Percentiles rank a stretch among this genome's conserved stretches.
Evolutionary conservation across 2,113 vertebrate species (phyloP).

Genomic region (Jacana jacana): DNA sequence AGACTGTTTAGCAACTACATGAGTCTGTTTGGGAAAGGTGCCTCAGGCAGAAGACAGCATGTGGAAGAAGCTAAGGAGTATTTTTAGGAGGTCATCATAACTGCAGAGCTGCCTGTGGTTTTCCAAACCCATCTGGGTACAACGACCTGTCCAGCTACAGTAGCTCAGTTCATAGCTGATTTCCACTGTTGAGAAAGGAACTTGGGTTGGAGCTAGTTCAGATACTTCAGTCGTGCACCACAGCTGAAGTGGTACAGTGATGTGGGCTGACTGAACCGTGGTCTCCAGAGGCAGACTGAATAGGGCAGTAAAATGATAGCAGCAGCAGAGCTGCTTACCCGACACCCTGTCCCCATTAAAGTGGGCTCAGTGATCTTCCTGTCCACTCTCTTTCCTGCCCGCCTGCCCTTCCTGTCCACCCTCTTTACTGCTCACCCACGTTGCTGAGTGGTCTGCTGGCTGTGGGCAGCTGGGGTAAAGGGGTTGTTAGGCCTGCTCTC

Average conservation of each 20-base stretch:
- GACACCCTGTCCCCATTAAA: neutral
- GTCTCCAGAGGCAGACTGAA: neutral
- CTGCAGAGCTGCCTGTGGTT: neutral
- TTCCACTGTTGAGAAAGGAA: neutral
- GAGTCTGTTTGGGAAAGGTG: conserved; percentile 17
- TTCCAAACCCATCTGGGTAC: neutral
- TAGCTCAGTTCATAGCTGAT: neutral
- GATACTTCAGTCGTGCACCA: neutral
- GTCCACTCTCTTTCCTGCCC: neutral
- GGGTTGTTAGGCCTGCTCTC: neutral
- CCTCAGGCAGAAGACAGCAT: conserved; percentile 5
- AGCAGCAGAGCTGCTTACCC: neutral
- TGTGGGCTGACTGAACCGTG: neutral
- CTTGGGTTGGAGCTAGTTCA: neutral
- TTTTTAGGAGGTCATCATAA: conserved; percentile 18
- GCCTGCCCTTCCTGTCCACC: neutral
- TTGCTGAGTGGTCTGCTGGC: neutral
- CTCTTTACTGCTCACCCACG: neutral
- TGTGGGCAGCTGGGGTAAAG: neutral
- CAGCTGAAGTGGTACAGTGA: neutral
- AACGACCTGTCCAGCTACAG: neutral
- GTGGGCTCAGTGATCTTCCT: neutral
- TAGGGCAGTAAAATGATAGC: neutral
- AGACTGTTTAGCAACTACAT: neutral
- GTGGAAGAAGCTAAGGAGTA: conserved; percentile 5